Percentiles rank a stretch among this genome's conserved stretches.
Evolutionary conservation across 2,888 invertebrate species (phyloP).

Genomic region (Dryococelus australis): DNA sequence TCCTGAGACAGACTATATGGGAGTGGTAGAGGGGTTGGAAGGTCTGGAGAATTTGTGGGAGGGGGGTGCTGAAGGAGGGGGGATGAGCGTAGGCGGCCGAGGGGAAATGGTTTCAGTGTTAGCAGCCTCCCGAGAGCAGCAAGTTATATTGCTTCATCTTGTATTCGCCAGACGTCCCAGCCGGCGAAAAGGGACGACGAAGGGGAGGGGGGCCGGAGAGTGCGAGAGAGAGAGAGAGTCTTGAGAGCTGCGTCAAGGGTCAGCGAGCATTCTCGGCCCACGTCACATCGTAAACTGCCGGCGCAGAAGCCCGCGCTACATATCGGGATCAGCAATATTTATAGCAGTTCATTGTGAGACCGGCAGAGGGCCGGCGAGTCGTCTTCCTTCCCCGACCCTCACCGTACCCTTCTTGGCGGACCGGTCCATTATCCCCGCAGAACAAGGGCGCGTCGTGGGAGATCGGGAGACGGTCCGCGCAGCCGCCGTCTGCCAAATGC

Average conservation of each 20-base stretch:
- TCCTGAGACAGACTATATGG: too few relatives aligned
- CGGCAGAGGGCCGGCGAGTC: background rate
- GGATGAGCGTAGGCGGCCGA: background rate
- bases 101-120: constrained; percentile 12
- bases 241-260: background rate
- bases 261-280: background rate
- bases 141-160: constrained; percentile 16
- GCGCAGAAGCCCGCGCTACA: background rate
- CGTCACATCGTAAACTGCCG: background rate
- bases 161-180: constrained; percentile 16
- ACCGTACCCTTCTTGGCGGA: background rate
- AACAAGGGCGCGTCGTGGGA: background rate
- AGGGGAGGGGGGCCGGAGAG: background rate
- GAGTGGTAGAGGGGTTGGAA: too few relatives aligned
- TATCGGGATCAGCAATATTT: constrained; percentile 16
- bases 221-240: background rate
- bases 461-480: too few relatives aligned
- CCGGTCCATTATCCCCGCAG: constrained; percentile 1
- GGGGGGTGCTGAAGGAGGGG: background rate
- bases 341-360: background rate
- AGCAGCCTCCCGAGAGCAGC: constrained; percentile 3
- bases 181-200: too few relatives aligned
- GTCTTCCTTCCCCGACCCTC: background rate
- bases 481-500: too few relatives aligned
- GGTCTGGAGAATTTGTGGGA: background rate